phyloP scores from a whole-genome alignment of 2,113 vertebrate genomes.

The Picathartes gymnocephalus region DNA sequence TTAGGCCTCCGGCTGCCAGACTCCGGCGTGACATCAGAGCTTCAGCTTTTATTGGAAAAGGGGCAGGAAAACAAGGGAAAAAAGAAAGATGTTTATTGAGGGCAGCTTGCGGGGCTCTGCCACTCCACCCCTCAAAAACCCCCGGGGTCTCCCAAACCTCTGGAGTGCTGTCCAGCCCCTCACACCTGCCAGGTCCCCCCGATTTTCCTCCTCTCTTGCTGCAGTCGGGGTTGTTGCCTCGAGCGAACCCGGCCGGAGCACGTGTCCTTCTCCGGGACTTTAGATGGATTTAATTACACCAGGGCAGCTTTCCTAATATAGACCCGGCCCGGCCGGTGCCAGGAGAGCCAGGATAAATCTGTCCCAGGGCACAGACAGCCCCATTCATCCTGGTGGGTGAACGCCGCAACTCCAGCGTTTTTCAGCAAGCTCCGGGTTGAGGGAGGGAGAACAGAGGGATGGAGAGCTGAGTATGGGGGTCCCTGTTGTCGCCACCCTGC shows the following conservation, averaged over 20 bases:
- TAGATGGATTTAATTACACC: constrained; percentile 56
- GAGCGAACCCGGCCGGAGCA: background rate
- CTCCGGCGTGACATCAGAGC: constrained; percentile 30
- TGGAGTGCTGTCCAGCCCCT: rapidly evolving
- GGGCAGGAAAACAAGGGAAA: background rate
- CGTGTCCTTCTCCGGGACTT: constrained; percentile 11
- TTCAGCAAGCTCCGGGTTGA: rapidly evolving
- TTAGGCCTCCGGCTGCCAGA: constrained; percentile 44
- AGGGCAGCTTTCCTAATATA: constrained; percentile 61
- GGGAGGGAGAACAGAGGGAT: background rate
- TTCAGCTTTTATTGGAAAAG: constrained; percentile 1
- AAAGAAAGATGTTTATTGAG: background rate
- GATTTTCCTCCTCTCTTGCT: background rate
- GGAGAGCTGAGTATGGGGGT: background rate
- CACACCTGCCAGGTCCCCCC: background rate
- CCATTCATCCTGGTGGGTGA: background rate
- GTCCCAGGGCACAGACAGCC: constrained; percentile 10
- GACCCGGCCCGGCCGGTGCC: background rate
- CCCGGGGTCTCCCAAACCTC: rapidly evolving
- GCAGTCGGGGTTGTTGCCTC: background rate
- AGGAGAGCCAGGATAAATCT: constrained; percentile 35
- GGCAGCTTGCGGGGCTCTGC: background rate
- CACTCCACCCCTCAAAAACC: background rate
- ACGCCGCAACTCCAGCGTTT: rapidly evolving
- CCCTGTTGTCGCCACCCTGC: background rate